Conservation (phyloP, 1,140 invertebrate genomes). For the Metaphire vulgaris region DNA sequence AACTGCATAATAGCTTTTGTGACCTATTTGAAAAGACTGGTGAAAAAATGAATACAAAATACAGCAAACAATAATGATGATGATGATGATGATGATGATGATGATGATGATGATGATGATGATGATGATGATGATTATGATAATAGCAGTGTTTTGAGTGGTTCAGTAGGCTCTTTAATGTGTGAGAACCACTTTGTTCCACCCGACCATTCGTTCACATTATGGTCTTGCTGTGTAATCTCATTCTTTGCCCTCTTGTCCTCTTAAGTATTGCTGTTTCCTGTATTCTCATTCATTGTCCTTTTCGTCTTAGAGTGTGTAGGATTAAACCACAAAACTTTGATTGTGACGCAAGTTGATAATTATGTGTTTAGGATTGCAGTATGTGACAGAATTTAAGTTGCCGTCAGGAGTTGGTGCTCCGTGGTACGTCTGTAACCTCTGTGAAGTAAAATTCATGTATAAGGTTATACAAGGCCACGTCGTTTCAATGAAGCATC, state of each 20-base stretch:
- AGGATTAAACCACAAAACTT: too few species aligned
- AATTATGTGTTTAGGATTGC: not conserved
- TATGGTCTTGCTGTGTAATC: not conserved
- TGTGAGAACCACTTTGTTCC: too few species aligned
- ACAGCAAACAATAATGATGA: not conserved
- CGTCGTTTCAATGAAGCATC: not conserved
- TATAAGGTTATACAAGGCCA: not conserved
- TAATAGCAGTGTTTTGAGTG: too few species aligned
- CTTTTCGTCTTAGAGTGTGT: too few species aligned
- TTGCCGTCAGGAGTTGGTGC: not conserved
- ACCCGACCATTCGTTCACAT: too few species aligned
- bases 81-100: not conserved
- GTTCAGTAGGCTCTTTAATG: too few species aligned
- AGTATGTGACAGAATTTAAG: not conserved
- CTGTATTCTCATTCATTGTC: too few species aligned
- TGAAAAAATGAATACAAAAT: not conserved
- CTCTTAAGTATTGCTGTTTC: not conserved
- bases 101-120: too few species aligned
- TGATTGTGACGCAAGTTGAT: not conserved
- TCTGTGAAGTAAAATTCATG: not conserved
- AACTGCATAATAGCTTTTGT: not conserved
- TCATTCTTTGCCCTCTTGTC: not conserved
- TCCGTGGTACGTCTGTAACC: not conserved
- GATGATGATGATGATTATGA: too few species aligned
- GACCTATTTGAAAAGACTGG: not conserved